Base-by-base conservation (phyloP, 1,140 invertebrate genomes). In the Panulirus ornatus region DNA sequence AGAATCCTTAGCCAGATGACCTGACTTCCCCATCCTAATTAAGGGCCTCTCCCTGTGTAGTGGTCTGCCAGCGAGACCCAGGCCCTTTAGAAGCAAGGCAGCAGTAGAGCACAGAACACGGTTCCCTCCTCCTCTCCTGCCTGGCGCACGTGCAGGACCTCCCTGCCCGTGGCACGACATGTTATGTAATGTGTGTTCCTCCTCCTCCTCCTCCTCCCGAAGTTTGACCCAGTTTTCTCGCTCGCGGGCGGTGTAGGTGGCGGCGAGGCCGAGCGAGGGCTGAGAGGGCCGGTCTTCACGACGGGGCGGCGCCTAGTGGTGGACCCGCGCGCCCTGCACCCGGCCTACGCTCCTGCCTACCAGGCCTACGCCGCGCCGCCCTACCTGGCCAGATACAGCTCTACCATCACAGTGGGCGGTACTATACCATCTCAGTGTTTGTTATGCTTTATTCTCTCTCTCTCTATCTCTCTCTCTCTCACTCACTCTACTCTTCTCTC, bases 381-480 rank as follows among this genome's bases (percentile, higher is more conserved):
- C 58, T 66, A 30, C 58, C 58, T 66, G n/a, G 58, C 58, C 22
- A 66, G 58, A 66, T 66, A 66, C 58, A 66, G n/a, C 58, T 66
- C 58, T 11, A 66, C 58, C 58, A 66, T 66, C 58, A 66, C 58
- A 27, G 58, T 66, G n/a, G 58, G 58, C 58, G 58, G 58, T 66
- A 66, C 30, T 66, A 66, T 47, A 47, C 58, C 0, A 66, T 30
- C 22, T 66, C 11, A 22, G 19, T 66, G 19, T 66, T 66, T 66
- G n/a, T 27, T 66, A 22, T 66, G 11, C 58, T 66, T 66, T 1
- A 3, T 27, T 63, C 9, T 30, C n/a, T n/a, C n/a, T n/a, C n/a
- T n/a, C n/a, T n/a, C n/a, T n/a, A n/a, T n/a, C n/a, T n/a, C n/a
- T n/a, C n/a, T n/a, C n/a, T n/a, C n/a, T n/a, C n/a, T n/a, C n/a